These are phyloP conservation scores for Eubucco bourcierii DNA, from an alignment of 2,113 vertebrate genomes.

Conservation along the genomic window DNA sequence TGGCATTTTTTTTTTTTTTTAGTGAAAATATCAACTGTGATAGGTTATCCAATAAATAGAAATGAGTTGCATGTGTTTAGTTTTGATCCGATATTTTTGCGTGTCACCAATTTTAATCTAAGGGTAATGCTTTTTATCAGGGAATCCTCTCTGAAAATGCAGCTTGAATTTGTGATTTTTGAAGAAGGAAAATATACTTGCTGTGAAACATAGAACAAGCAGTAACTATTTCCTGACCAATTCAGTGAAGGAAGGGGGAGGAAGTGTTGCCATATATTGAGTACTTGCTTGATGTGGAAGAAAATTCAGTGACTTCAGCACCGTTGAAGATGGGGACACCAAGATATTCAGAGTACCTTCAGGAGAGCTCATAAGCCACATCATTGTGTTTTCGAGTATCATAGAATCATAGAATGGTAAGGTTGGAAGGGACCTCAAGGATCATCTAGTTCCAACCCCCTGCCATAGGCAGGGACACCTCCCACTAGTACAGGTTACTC, in stretches of 20 bases:
- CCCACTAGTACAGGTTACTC: too few relatives aligned
- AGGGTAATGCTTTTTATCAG: neutral
- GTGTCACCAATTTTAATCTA: neutral
- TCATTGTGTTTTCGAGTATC: neutral
- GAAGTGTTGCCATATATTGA: neutral
- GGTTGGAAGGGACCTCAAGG: too few relatives aligned
- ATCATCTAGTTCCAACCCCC: too few relatives aligned
- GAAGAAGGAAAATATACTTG: neutral
- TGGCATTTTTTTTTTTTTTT: neutral
- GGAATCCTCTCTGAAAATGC: neutral
- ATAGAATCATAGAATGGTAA: too few relatives aligned
- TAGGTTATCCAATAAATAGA: neutral
- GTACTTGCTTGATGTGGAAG: neutral
- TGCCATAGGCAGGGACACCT: too few relatives aligned
- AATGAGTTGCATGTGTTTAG: neutral
- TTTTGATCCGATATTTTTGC: neutral
- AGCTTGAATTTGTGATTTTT: neutral
- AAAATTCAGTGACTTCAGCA: neutral
- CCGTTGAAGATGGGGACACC: rapidly evolving
- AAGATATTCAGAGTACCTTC: neutral
- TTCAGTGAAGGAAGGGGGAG: neutral
- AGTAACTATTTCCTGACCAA: neutral
- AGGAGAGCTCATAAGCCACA: neutral
- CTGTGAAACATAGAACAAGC: neutral
- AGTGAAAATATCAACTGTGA: neutral